These are phyloP conservation scores for Sebastes cheni DNA, from an alignment of 2,797 vertebrate species.

Conservation along the genomic window DNA sequence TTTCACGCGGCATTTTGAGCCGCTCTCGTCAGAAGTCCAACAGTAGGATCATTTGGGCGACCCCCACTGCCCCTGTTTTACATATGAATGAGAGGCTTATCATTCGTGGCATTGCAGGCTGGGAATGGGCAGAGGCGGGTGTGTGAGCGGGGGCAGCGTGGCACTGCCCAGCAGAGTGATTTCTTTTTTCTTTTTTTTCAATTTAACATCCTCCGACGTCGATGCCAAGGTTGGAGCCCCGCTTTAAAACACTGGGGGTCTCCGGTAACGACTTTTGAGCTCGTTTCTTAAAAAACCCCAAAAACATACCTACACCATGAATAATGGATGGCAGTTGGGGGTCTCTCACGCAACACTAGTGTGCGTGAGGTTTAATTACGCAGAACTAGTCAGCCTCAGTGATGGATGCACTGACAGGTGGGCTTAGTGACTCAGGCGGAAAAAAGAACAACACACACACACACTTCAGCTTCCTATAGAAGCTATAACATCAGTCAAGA, in stretches of 20 bases:
- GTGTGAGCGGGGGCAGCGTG: conserved; percentile 35
- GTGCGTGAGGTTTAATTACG: conserved; percentile 76
- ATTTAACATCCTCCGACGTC: conserved; percentile 51
- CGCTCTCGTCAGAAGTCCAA: conserved; percentile 63
- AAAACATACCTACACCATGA: conserved; percentile 74
- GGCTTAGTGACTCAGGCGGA: conserved; percentile 49
- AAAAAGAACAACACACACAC: conserved; percentile 33
- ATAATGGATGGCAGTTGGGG: conserved; percentile 76
- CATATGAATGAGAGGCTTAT: conserved; percentile 77
- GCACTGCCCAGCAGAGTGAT: conserved; percentile 56
- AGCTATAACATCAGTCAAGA: conserved; percentile 34
- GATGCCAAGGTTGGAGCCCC: conserved; percentile 66
- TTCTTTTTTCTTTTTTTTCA: conserved; percentile 49
- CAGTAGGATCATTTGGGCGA: conserved; percentile 63
- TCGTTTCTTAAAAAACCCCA: conserved; percentile 72
- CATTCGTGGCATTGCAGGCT: conserved; percentile 62
- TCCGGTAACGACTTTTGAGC: conserved; percentile 69
- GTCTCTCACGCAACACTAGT: conserved; percentile 61
- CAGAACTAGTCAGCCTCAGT: conserved; percentile 69
- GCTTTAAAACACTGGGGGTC: conserved; percentile 61
- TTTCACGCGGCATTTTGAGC: conserved; percentile 68
- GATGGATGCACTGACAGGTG: conserved; percentile 70
- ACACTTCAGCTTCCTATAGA: conserved; percentile 13
- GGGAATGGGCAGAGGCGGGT: conserved; percentile 33
- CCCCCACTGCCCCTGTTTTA: conserved; percentile 64